A percentile compares a stretch with the other conserved stretches of the same genome.
These are phyloP conservation scores for Pseudococcus longispinus DNA, from an alignment of 2,888 invertebrate species.

Conservation along the genomic window DNA sequence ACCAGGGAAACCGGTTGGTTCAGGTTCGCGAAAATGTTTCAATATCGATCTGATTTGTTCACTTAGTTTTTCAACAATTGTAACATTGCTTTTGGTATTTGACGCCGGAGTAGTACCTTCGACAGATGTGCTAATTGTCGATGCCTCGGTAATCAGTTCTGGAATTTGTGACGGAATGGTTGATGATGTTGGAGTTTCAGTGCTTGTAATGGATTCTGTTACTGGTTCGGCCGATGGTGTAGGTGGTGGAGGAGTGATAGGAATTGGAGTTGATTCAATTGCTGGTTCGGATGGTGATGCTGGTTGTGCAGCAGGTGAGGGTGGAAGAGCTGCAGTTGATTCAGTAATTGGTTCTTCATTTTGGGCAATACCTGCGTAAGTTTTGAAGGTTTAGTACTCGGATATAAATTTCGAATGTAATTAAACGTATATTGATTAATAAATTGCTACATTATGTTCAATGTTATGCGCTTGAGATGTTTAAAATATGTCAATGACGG, in stretches of 20 bases:
- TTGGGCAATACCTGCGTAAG: background rate
- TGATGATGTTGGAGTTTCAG: background rate
- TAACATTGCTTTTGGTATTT: background rate
- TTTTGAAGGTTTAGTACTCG: background rate
- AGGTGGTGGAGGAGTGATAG: too few species aligned
- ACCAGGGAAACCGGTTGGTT: conserved; percentile 81
- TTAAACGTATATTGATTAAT: background rate
- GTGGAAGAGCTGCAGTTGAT: background rate
- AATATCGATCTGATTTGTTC: conserved; percentile 74
- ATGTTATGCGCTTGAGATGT: background rate
- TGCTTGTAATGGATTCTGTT: background rate
- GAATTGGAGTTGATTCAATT: too few species aligned
- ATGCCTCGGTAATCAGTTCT: background rate
- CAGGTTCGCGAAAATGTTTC: conserved; percentile 80
- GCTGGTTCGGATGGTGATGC: background rate
- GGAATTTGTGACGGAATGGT: background rate
- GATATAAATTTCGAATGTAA: background rate
- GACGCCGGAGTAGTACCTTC: background rate
- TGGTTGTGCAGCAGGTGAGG: background rate
- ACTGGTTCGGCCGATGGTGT: background rate
- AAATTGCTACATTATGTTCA: background rate
- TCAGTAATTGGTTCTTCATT: background rate
- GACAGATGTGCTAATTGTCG: background rate
- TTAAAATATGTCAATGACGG: background rate
- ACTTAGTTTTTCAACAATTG: conserved; percentile 69